Evolutionary conservation across 2,113 vertebrate genomes (phyloP).

Genomic region (Neogobius melanostomus): DNA sequence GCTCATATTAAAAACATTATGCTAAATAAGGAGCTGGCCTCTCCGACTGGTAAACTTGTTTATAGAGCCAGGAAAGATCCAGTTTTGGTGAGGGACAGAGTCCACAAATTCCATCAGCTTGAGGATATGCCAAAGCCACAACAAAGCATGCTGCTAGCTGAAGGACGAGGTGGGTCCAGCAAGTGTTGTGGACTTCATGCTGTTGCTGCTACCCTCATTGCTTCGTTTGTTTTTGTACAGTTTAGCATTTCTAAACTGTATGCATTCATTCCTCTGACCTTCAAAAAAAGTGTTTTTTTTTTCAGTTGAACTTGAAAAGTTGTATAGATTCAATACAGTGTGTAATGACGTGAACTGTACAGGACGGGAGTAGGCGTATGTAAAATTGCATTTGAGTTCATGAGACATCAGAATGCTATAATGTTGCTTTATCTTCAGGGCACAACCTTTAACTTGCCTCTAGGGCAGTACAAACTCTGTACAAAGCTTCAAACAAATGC

Average conservation of each 20-base stretch:
- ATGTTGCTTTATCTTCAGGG: not conserved
- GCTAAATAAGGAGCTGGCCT: slow-evolving; percentile 85
- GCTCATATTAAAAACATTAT: slow-evolving; percentile 90
- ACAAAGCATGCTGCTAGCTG: slow-evolving; percentile 77
- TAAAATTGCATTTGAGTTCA: not conserved
- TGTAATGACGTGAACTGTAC: not conserved
- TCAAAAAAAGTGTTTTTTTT: too few species aligned
- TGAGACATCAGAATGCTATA: not conserved
- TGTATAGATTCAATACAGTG: not conserved
- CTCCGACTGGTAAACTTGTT: slow-evolving; percentile 71
- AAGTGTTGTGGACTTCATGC: not conserved
- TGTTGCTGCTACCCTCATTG: not conserved
- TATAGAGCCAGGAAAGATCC: slow-evolving; percentile 77
- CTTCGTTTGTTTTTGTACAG: slow-evolving; percentile 6
- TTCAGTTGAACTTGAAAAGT: not conserved
- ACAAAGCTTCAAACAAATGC: not conserved
- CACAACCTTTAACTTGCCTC: not conserved
- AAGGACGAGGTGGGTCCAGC: slow-evolving; percentile 86
- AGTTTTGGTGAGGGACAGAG: slow-evolving; percentile 89
- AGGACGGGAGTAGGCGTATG: not conserved
- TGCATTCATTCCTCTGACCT: not conserved
- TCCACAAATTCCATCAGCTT: slow-evolving; percentile 94
- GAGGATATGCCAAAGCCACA: slow-evolving; percentile 82
- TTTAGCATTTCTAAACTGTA: slow-evolving; percentile 2
- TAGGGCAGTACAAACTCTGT: not conserved